These are phyloP conservation scores for Hyposoter dolosus DNA, from an alignment of 2,888 invertebrate genomes.

Conservation along the genomic window DNA sequence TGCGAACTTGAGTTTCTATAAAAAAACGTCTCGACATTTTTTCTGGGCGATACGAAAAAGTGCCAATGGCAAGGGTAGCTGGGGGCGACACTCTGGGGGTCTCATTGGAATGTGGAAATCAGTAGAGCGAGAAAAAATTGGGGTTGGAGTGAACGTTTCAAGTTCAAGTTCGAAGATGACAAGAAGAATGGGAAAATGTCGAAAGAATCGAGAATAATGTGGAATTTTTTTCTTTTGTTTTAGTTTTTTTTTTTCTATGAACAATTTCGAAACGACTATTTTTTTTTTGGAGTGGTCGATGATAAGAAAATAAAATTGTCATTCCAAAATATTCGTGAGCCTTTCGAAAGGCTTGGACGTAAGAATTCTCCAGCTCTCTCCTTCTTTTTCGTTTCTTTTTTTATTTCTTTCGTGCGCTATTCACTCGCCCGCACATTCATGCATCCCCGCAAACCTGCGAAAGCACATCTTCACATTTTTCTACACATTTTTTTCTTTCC, in stretches of 20 bases:
- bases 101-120: too few relatives aligned
- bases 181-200: background rate
- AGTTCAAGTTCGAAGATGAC: background rate
- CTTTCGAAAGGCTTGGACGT: background rate
- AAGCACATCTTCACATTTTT: conserved; percentile 1
- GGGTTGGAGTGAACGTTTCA: background rate
- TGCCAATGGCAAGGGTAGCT: too few relatives aligned
- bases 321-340: background rate
- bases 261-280: background rate
- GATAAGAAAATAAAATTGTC: background rate
- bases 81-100: too few relatives aligned
- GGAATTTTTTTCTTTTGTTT: background rate
- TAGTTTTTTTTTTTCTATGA: background rate
- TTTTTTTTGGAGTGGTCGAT: background rate
- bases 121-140: too few relatives aligned
- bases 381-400: background rate
- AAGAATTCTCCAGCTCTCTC: conserved; percentile 4
- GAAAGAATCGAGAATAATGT: background rate
- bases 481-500: background rate
- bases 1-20: too few relatives aligned
- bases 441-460: background rate
- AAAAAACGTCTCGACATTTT: too few relatives aligned
- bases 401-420: background rate
- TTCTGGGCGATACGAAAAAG: too few relatives aligned
- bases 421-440: background rate